Percentiles rank a stretch among this genome's conserved stretches.
These are phyloP conservation scores for Pica pica DNA, from an alignment of 2,113 vertebrate genomes.

Conservation along the genomic window DNA sequence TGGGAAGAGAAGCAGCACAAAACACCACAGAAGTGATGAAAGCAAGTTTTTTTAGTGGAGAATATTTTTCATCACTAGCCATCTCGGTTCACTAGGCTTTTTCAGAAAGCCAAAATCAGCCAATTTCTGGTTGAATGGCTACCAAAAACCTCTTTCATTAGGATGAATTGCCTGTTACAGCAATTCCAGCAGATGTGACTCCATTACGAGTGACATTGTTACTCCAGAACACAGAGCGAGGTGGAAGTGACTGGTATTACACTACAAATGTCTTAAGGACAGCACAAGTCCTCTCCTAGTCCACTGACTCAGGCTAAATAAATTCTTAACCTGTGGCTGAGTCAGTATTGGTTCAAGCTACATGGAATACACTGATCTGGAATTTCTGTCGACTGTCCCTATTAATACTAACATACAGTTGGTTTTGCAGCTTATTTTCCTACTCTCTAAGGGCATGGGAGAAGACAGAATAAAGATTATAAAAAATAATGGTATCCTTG, in stretches of 20 bases:
- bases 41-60: neutral
- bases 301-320: neutral
- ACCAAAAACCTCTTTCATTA: neutral
- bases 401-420: neutral
- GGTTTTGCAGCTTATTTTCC: neutral
- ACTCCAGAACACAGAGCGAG: neutral
- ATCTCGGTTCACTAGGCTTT: neutral
- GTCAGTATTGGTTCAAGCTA: neutral
- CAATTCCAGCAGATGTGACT: neutral
- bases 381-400: neutral
- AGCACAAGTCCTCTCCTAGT: neutral
- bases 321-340: neutral
- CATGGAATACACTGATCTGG: neutral
- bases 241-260: neutral
- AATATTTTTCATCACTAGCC: neutral
- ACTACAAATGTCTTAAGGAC: neutral
- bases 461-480: neutral
- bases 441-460: neutral
- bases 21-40: neutral
- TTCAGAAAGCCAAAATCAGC: neutral
- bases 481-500: neutral
- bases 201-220: neutral
- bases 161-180: neutral
- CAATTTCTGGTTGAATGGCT: neutral
- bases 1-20: neutral